Evolutionary conservation across 2,113 vertebrate species (phyloP).

Genomic region (Turnix velox): DNA sequence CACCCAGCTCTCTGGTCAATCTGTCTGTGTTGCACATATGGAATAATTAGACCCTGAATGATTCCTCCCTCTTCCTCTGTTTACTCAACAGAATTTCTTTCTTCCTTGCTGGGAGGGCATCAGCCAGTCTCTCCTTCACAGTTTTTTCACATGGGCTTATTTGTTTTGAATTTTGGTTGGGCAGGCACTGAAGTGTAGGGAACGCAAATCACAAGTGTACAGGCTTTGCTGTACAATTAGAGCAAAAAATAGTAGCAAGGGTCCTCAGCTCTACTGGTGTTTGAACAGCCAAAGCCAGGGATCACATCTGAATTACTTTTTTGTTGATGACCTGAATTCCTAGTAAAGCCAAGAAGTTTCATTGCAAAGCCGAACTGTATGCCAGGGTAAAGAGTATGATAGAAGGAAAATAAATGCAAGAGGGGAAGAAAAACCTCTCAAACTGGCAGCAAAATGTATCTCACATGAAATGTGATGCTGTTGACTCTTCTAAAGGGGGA

Average conservation of each 20-base stretch:
- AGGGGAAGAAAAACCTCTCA: constrained; percentile 2
- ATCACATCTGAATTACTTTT: constrained; percentile 2
- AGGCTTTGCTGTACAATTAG: constrained; percentile 49
- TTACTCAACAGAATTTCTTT: constrained; percentile 48
- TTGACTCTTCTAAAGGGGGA: neutral
- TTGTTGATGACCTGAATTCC: constrained; percentile 5
- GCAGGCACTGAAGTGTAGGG: constrained; percentile 57
- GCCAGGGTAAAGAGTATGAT: constrained; percentile 3
- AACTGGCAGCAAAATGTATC: neutral
- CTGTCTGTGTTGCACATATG: neutral
- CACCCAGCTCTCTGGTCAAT: neutral
- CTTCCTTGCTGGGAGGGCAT: neutral
- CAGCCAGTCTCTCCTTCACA: neutral
- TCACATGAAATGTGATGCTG: neutral
- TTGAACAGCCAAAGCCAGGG: neutral
- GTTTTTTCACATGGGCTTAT: constrained; percentile 21
- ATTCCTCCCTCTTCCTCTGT: constrained; percentile 39
- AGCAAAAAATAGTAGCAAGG: neutral
- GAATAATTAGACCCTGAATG: constrained; percentile 30
- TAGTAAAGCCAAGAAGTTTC: constrained; percentile 24
- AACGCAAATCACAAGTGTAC: constrained; percentile 66
- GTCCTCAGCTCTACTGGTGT: constrained; percentile 27
- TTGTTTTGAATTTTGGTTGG: constrained; percentile 71
- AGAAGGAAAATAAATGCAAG: constrained; percentile 42
- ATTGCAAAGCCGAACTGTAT: neutral